Evolutionary conservation across 2,113 vertebrate genomes (phyloP).

Genomic region (Euleptes europaea): DNA sequence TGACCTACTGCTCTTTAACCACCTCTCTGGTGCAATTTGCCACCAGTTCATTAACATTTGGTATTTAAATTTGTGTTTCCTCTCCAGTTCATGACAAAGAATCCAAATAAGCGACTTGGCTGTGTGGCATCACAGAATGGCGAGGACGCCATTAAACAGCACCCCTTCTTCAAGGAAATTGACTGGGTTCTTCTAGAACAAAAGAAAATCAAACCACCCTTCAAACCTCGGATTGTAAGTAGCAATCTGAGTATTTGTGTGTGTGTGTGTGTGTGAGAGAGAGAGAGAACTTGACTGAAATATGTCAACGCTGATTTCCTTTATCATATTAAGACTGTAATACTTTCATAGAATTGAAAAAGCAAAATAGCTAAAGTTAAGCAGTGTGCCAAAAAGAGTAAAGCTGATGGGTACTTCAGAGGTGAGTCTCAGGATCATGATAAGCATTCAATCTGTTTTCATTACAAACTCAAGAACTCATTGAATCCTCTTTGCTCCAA

Average conservation of each 20-base stretch:
- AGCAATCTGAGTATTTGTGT: constrained; percentile 41
- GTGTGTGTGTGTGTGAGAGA: background rate
- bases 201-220: constrained; percentile 95
- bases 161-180: constrained; percentile 97
- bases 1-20: background rate
- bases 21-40: background rate
- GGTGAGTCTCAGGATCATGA: constrained; percentile 56
- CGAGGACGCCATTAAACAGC: constrained; percentile 95
- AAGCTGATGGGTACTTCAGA: constrained; percentile 18
- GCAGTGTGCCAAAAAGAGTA: fast-evolving
- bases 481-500: background rate
- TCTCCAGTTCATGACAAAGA: constrained; percentile 97
- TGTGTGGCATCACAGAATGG: constrained; percentile 90
- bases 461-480: background rate
- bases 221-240: constrained; percentile 98
- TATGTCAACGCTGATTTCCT: constrained; percentile 4
- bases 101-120: constrained; percentile 93
- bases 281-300: constrained; percentile 20
- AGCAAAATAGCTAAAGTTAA: background rate
- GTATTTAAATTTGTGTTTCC: constrained; percentile 1
- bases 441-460: background rate
- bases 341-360: background rate
- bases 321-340: background rate
- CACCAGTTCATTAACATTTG: background rate
- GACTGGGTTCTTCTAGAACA: constrained; percentile 97